Percentiles rank a stretch among this genome's conserved stretches.
Conservation (phyloP, 2,797 vertebrate genomes). For the Gymnothorax reevesii region DNA sequence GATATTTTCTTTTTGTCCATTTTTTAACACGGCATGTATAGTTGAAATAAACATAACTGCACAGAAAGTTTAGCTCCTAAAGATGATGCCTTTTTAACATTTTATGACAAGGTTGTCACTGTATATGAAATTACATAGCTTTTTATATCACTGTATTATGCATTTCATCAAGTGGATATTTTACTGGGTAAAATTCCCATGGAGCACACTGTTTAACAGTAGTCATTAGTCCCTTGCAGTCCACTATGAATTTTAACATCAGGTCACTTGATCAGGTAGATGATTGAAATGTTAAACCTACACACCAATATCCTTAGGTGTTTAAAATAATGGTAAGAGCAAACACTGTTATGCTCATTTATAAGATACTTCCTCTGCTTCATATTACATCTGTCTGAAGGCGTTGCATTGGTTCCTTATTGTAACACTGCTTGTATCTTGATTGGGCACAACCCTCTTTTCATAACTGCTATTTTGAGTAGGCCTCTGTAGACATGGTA, state of each 20-base stretch:
- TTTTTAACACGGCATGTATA: constrained; percentile 99
- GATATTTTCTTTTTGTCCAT: constrained; percentile 63
- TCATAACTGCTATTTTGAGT: neutral
- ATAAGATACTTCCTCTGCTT: neutral
- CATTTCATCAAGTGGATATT: neutral
- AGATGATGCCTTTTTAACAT: constrained; percentile 19
- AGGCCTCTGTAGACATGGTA: constrained; percentile 4
- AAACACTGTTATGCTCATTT: neutral
- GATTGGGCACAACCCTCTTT: neutral
- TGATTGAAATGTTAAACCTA: neutral
- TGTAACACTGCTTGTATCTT: neutral
- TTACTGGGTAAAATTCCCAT: neutral
- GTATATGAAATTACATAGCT: neutral
- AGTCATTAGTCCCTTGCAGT: neutral
- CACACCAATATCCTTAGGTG: neutral
- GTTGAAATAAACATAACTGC: constrained; percentile 97
- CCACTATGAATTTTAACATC: neutral
- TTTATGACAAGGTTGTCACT: neutral
- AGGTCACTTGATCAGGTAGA: neutral
- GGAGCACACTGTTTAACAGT: neutral
- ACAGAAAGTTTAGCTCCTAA: constrained; percentile 55
- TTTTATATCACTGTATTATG: neutral
- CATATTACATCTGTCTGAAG: neutral
- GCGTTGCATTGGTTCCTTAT: neutral
- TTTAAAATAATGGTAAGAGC: neutral